Evolutionary conservation across 2,113 vertebrate species (phyloP).

Genomic region (Baryphthengus martii): DNA sequence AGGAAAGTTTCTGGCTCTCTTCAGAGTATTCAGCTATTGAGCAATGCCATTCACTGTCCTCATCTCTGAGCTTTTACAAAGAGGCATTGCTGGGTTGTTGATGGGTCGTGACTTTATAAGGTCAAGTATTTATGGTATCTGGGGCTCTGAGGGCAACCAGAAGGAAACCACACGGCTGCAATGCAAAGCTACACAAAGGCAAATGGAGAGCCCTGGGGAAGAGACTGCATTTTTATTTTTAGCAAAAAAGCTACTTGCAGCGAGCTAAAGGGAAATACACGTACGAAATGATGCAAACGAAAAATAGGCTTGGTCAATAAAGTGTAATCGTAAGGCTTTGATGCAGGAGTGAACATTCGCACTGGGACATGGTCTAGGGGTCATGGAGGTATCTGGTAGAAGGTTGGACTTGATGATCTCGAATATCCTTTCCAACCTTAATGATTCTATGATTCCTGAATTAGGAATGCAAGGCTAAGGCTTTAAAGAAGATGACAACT

Average conservation of each 20-base stretch:
- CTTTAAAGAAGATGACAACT: not conserved
- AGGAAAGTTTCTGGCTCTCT: not conserved
- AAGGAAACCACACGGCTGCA: constrained; percentile 21
- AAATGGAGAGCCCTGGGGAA: not conserved
- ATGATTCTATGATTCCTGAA: too few species aligned
- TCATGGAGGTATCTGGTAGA: too few species aligned
- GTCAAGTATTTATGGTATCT: constrained; percentile 26
- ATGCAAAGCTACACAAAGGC: not conserved
- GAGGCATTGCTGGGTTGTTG: not conserved
- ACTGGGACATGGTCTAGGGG: too few species aligned
- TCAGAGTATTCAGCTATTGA: not conserved
- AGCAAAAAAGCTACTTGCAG: not conserved
- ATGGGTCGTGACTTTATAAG: not conserved
- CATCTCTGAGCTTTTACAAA: not conserved
- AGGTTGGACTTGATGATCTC: too few species aligned
- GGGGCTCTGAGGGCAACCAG: not conserved
- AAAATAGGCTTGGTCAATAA: not conserved
- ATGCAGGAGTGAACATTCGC: not conserved
- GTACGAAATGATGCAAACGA: not conserved
- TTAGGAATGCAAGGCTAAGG: not conserved
- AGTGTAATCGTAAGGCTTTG: not conserved
- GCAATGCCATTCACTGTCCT: not conserved
- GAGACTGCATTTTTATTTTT: not conserved
- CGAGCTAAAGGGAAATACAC: not conserved
- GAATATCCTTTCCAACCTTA: too few species aligned